A percentile compares a stretch with the other conserved stretches of the same genome.
Evolutionary conservation across 2,113 vertebrate genomes (phyloP).

Genomic region (Pseudorhombus dupliciocellatus): DNA sequence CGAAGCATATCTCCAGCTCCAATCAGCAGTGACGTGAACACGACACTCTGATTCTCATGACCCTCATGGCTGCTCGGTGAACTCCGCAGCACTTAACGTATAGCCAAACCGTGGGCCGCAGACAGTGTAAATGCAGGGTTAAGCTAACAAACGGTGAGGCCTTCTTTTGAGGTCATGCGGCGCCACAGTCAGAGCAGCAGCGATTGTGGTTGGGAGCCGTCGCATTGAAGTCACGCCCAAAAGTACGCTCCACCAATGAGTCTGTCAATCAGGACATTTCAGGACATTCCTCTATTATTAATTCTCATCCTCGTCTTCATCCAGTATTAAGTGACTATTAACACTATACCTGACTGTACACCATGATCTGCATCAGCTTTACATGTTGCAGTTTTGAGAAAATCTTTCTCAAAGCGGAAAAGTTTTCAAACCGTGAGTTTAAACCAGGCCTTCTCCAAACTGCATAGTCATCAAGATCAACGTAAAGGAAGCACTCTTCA

Average conservation of each 20-base stretch:
- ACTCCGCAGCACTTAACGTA: too few relatives aligned
- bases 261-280: too few relatives aligned
- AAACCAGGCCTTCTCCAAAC: not conserved
- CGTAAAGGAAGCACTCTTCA: conserved; percentile 4
- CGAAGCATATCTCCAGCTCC: not conserved
- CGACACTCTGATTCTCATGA: not conserved
- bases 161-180: too few relatives aligned
- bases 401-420: not conserved
- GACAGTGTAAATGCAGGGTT: not conserved
- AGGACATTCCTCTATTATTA: too few relatives aligned
- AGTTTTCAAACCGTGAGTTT: not conserved
- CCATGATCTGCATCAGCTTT: not conserved
- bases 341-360: not conserved
- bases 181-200: too few relatives aligned
- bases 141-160: not conserved
- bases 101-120: too few relatives aligned
- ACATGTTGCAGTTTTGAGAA: not conserved
- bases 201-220: not conserved
- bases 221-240: too few relatives aligned
- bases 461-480: not conserved
- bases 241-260: not conserved
- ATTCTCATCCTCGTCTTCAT: not conserved
- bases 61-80: too few relatives aligned
- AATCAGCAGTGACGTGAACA: not conserved
- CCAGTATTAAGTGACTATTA: not conserved